Percentiles rank a stretch among this genome's conserved stretches.
These are phyloP conservation scores for Flabesymbios commensalis DNA, from an alignment of 2,888 invertebrate species.

Conservation along the genomic window DNA sequence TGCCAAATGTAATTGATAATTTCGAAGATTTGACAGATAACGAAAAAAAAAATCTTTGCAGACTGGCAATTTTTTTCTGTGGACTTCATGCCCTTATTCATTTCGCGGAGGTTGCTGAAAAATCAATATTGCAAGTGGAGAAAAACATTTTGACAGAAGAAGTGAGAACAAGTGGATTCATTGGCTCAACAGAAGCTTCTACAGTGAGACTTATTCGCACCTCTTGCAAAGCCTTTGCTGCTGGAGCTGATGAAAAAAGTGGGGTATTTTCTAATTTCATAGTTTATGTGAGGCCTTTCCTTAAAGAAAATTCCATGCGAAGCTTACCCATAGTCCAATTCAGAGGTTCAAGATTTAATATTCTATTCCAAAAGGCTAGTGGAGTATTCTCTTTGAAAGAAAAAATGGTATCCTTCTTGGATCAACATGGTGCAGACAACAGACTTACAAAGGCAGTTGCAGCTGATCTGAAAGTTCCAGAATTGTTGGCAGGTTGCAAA, in stretches of 20 bases:
- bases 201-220: background rate
- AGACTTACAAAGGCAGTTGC: constrained; percentile 5
- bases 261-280: background rate
- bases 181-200: background rate
- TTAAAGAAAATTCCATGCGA: background rate
- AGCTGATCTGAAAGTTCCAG: constrained; percentile 28
- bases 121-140: background rate
- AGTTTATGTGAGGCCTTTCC: background rate
- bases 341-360: constrained; percentile 4
- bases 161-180: too few relatives aligned
- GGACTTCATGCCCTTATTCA: constrained; percentile 32
- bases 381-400: background rate
- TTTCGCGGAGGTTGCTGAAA: constrained; percentile 26
- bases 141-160: background rate
- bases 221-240: constrained; percentile 2
- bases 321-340: background rate
- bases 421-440: background rate
- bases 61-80: constrained; percentile 35
- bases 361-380: background rate
- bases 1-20: constrained; percentile 23
- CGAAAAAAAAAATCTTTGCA: constrained; percentile 4
- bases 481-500: constrained; percentile 30
- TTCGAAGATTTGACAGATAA: constrained; percentile 19
- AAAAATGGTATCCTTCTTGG: background rate
- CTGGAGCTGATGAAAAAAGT: constrained; percentile 3